Conservation (phyloP, 2,888 invertebrate genomes). For the Thymelicus lineola region DNA sequence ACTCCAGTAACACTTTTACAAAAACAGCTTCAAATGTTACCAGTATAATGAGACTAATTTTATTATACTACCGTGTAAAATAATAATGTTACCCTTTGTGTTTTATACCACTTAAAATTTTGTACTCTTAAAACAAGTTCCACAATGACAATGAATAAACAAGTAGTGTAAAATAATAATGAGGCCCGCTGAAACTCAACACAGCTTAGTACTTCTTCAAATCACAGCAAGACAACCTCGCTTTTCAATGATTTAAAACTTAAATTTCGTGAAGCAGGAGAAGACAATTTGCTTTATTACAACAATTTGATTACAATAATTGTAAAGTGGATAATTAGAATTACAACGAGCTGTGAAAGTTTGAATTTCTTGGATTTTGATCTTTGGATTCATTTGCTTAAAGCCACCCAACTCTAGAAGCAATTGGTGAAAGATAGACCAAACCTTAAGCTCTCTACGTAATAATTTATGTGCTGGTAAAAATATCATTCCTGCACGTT, state of each 20-base stretch:
- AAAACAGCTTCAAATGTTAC: background rate
- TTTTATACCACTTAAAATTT: background rate
- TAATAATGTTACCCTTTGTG: background rate
- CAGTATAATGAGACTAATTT: background rate
- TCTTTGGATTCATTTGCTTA: too few relatives aligned
- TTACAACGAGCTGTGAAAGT: too few relatives aligned
- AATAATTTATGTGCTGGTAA: too few relatives aligned
- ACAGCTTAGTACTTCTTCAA: background rate
- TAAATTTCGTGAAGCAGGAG: background rate
- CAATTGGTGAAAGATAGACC: too few relatives aligned
- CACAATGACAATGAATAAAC: constrained; percentile 8
- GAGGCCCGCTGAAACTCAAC: constrained; percentile 3
- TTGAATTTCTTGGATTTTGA: too few relatives aligned
- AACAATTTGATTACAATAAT: background rate
- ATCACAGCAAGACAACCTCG: constrained; percentile 2
- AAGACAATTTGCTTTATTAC: constrained; percentile 1
- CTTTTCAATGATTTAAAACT: constrained; percentile 7
- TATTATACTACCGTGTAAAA: background rate
- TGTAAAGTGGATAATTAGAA: too few relatives aligned
- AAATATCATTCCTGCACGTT: too few relatives aligned
- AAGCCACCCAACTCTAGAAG: too few relatives aligned
- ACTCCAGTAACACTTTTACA: background rate
- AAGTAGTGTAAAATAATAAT: constrained; percentile 19
- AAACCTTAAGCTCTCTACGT: too few relatives aligned
- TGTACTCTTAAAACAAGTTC: constrained; percentile 4